These are phyloP conservation scores for Hozukius guyotensis DNA, from an alignment of 2,797 vertebrate genomes.

Conservation along the genomic window DNA sequence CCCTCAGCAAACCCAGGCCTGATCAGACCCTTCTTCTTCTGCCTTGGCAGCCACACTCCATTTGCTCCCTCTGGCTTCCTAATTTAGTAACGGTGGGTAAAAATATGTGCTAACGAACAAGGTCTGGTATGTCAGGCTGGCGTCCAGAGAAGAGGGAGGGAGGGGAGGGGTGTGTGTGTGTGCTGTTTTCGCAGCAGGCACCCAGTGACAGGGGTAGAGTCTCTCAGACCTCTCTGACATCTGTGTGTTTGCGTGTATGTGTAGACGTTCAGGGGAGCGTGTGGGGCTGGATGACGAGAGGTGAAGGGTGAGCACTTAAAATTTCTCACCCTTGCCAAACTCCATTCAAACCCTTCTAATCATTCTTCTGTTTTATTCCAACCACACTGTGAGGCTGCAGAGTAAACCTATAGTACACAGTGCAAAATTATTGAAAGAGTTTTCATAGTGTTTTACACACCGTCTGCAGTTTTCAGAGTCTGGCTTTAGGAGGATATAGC, in stretches of 20 bases:
- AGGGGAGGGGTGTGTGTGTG: conserved; percentile 2
- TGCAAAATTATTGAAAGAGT: background rate
- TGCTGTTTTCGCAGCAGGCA: conserved; percentile 77
- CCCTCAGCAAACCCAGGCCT: conserved; percentile 83
- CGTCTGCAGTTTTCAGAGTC: background rate
- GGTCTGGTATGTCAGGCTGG: conserved; percentile 92
- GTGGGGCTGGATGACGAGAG: conserved; percentile 54
- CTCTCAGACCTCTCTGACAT: conserved; percentile 71
- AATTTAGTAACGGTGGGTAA: conserved; percentile 96
- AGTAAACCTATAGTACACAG: background rate
- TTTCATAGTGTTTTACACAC: background rate
- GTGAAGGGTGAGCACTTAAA: conserved; percentile 69
- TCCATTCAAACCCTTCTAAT: conserved; percentile 61
- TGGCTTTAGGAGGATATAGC: background rate
- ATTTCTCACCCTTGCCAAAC: conserved; percentile 70
- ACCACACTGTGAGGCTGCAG: background rate
- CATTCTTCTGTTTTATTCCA: conserved; percentile 46
- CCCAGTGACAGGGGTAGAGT: conserved; percentile 76
- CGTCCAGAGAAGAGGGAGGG: conserved; percentile 83
- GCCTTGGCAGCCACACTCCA: conserved; percentile 84
- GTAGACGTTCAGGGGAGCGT: conserved; percentile 42
- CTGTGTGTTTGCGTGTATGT: conserved; percentile 65
- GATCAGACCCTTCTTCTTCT: conserved; percentile 85
- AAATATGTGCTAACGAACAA: conserved; percentile 90
- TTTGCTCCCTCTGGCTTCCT: conserved; percentile 90